phyloP scores from a whole-genome alignment of 2,888 invertebrate genomes.

The Labia minor region DNA sequence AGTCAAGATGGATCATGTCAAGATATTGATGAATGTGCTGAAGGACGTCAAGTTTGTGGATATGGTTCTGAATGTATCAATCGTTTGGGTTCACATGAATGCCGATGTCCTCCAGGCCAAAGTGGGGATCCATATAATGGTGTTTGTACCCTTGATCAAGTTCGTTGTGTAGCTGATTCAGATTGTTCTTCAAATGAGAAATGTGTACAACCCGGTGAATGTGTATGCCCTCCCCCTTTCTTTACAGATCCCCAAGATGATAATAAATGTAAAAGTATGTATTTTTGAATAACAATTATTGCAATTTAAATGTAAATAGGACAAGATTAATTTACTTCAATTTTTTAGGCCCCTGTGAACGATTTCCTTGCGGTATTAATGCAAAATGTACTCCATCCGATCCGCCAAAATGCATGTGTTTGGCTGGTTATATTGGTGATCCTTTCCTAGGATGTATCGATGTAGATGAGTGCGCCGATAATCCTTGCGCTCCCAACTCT shows the following conservation, averaged over 20 bases:
- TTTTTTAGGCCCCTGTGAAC: conserved; percentile 60
- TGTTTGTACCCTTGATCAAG: conserved; percentile 69
- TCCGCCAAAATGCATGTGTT: conserved; percentile 81
- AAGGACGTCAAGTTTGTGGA: conserved; percentile 65
- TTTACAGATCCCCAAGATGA: conserved; percentile 71
- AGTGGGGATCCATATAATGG: conserved; percentile 72
- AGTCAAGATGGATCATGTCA: conserved; percentile 68
- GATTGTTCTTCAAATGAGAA: conserved; percentile 81
- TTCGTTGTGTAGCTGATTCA: conserved; percentile 67
- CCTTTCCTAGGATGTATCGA: conserved; percentile 74
- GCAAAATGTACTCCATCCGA: conserved; percentile 81
- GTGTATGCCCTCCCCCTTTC: conserved; percentile 83
- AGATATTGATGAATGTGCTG: conserved; percentile 71
- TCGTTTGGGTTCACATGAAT: conserved; percentile 62
- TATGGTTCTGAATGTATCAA: conserved; percentile 81
- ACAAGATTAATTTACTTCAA: not conserved
- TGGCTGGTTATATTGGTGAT: conserved; percentile 76
- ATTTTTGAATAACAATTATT: not conserved
- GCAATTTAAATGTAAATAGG: not conserved
- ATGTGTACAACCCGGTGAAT: conserved; percentile 84
- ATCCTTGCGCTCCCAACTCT: conserved; percentile 79
- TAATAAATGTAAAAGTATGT: conserved; percentile 71
- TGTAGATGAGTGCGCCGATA: conserved; percentile 73
- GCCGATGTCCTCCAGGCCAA: conserved; percentile 70
- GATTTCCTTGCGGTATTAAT: conserved; percentile 81